These are phyloP conservation scores for Drosophila multiciliata DNA, from an alignment of 2,888 invertebrate species.

Conservation along the genomic window DNA sequence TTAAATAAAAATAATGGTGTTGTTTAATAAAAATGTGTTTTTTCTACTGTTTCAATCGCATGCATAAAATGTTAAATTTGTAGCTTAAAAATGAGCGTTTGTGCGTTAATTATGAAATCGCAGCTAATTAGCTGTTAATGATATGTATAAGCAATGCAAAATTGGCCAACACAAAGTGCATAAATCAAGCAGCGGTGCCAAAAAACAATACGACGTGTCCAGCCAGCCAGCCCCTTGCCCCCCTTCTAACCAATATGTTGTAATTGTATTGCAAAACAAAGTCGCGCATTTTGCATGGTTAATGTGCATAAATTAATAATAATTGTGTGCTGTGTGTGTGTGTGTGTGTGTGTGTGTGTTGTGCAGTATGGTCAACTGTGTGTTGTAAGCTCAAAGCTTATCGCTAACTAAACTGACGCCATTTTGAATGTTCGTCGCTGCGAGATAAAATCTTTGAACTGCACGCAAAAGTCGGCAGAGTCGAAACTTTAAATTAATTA, in stretches of 20 bases:
- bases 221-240: slow-evolving; percentile 6
- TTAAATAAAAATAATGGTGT: not conserved
- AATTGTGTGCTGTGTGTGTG: slow-evolving; percentile 11
- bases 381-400: slow-evolving; percentile 56
- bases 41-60: not conserved
- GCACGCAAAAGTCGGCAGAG: slow-evolving; percentile 51
- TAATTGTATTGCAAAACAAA: slow-evolving; percentile 54
- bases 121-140: slow-evolving; percentile 78
- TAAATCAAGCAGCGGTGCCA: slow-evolving; percentile 61
- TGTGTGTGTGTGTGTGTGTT: slow-evolving; percentile 6
- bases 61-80: slow-evolving; percentile 14
- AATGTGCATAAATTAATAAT: slow-evolving; percentile 75
- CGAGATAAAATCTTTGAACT: slow-evolving; percentile 59
- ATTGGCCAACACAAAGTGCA: slow-evolving; percentile 60
- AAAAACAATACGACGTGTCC: slow-evolving; percentile 40
- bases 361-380: slow-evolving; percentile 37
- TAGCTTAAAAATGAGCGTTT: not conserved
- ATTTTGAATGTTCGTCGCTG: slow-evolving; percentile 58
- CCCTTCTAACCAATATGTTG: not conserved
- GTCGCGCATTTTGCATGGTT: slow-evolving; percentile 65
- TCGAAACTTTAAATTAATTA: slow-evolving; percentile 74
- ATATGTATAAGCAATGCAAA: slow-evolving; percentile 69
- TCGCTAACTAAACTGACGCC: slow-evolving; percentile 67
- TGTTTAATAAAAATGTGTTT: not conserved
- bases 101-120: slow-evolving; percentile 63